These are phyloP conservation scores for Gryllus longicercus DNA, from an alignment of 2,888 invertebrate species.

Conservation along the genomic window DNA sequence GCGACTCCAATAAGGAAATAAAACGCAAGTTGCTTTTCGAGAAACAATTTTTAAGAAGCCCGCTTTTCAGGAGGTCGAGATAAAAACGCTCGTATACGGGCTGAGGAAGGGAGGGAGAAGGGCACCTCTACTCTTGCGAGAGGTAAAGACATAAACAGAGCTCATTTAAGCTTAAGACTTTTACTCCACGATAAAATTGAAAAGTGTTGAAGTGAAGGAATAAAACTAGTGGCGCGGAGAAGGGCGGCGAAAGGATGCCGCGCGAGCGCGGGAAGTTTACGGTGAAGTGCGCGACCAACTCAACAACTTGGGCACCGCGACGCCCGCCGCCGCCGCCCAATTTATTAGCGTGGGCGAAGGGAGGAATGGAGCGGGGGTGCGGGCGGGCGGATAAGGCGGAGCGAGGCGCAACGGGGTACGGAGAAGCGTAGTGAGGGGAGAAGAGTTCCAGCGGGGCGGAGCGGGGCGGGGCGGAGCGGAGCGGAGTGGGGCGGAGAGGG, in stretches of 20 bases:
- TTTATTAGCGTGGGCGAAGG: too few relatives aligned
- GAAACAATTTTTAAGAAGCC: neutral
- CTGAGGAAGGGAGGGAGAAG: neutral
- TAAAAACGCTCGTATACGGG: neutral
- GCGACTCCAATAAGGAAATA: neutral
- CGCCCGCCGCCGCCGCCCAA: neutral
- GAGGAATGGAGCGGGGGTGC: too few relatives aligned
- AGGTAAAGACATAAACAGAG: slow-evolving; percentile 17
- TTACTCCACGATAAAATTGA: neutral
- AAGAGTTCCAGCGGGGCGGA: too few relatives aligned
- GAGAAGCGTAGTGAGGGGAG: too few relatives aligned
- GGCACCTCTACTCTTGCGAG: neutral
- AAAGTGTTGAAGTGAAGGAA: slow-evolving; percentile 1
- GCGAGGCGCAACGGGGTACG: too few relatives aligned
- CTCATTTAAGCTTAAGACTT: neutral
- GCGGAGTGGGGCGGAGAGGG: too few relatives aligned
- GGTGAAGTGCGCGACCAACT: neutral
- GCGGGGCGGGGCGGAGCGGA: too few relatives aligned
- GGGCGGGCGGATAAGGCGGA: too few relatives aligned
- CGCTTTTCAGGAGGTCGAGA: neutral
- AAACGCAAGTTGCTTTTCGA: neutral
- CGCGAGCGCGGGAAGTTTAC: neutral
- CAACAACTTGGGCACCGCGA: neutral
- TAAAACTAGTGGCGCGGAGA: neutral
- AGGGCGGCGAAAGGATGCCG: neutral